phyloP scores from a whole-genome alignment of 2,113 vertebrate genomes.

The Alosa alosa region DNA sequence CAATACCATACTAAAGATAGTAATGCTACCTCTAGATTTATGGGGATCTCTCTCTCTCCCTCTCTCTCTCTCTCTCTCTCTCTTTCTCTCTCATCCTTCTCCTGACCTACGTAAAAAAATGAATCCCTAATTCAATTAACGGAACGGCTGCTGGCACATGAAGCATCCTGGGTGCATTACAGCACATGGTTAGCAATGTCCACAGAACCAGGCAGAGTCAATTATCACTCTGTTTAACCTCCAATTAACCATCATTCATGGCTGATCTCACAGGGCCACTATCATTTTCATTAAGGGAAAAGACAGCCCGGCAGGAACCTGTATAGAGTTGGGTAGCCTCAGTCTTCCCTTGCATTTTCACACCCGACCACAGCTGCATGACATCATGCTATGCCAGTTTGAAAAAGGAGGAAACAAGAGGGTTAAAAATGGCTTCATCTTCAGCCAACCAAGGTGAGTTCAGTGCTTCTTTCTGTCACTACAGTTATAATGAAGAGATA shows the following conservation, averaged over 20 bases:
- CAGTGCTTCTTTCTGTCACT: too few species aligned
- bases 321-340: too few species aligned
- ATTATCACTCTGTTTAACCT: slow-evolving; percentile 1
- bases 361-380: too few species aligned
- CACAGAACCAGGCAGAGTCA: not conserved
- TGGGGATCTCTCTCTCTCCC: not conserved
- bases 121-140: slow-evolving; percentile 22
- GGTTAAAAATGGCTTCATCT: too few species aligned
- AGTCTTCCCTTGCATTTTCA: too few species aligned
- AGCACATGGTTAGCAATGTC: not conserved
- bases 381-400: too few species aligned
- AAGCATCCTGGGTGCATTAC: not conserved
- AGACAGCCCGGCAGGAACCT: not conserved
- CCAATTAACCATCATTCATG: not conserved
- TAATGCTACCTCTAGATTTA: not conserved
- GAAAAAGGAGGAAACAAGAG: too few species aligned
- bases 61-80: not conserved
- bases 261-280: not conserved
- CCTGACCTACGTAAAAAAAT: slow-evolving; percentile 33
- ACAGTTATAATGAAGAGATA: too few species aligned
- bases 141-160: not conserved
- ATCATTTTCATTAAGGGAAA: not conserved
- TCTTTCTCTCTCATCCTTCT: not conserved
- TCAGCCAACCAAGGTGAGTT: too few species aligned
- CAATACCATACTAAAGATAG: not conserved